Base-by-base conservation (phyloP, 2,113 vertebrate species). In the Campylorhamphus procurvoides region DNA sequence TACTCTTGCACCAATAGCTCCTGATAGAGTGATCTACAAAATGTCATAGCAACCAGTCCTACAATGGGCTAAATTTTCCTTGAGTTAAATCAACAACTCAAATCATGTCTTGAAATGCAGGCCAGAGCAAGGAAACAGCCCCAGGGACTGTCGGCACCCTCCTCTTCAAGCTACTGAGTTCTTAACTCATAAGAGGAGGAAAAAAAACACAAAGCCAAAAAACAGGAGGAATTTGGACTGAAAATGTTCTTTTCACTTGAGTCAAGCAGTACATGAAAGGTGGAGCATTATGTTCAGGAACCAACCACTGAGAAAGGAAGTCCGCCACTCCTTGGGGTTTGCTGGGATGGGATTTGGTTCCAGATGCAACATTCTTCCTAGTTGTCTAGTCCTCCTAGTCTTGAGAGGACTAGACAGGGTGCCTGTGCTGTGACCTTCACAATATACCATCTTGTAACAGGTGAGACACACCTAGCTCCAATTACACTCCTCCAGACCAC, bases 21-120 rank as follows among this genome's bases (percentile, higher is more conserved):
- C 53, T 25, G 7, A 72, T 62, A 90, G 5, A 47, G 52, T 79
- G 81, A 93, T 79, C 66, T 93, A 60, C 49, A 76, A 95, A 92
- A 44, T 84, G 68, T 93, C 90, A 88, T 73, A 95, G 91, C 86
- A 95, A 93, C 72, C 78, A 77, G 53, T 52, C 52, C 33, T 92
- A 60, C 31, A 73, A 59, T 0, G 49, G 79, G 29, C 23, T 63
- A 53, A 80, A 76, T 84, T 82, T 89, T 82, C 37, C 47, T 37
- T 69, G 68, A 87, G 18, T 94, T 87, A 60, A 37, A 80, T 80
- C 56, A 91, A 39, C 53, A 90, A 42, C 64, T 50, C 75, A 94
- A 66, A 78, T 59, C 69, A 82, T 8, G 0, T 75, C 74, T 47
- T 78, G 64, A 60, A 55, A 75, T 73, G 39, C 40, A 95, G 83